Percentiles rank a stretch among this genome's conserved stretches.
phyloP scores from a whole-genome alignment of 2,797 vertebrate genomes.

The Phoxinus dragarum region DNA sequence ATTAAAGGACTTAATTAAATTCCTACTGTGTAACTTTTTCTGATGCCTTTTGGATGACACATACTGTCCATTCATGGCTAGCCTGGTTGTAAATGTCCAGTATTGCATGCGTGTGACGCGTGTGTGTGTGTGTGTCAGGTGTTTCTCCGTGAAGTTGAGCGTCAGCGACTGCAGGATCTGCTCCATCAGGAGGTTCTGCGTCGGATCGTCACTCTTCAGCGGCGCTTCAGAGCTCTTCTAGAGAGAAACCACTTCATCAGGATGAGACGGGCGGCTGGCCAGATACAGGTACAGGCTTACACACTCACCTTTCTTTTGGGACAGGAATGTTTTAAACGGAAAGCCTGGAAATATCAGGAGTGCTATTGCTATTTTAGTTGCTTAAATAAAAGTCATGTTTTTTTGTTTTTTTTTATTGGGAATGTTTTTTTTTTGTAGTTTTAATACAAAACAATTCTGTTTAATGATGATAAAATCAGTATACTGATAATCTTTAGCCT shows the following conservation, averaged over 20 bases:
- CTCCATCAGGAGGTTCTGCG: constrained; percentile 91
- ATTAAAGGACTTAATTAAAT: constrained; percentile 9
- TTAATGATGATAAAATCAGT: not conserved
- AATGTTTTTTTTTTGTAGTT: not conserved
- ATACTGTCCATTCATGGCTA: constrained; percentile 18
- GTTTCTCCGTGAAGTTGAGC: constrained; percentile 90
- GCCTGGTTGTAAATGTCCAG: constrained; percentile 16
- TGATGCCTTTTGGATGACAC: constrained; percentile 42
- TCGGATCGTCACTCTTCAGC: constrained; percentile 87
- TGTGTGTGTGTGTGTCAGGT: constrained; percentile 77
- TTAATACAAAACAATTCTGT: too few species aligned
- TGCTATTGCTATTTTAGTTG: not conserved
- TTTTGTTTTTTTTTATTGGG: too few species aligned
- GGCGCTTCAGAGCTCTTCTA: constrained; percentile 84
- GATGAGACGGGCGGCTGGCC: constrained; percentile 82
- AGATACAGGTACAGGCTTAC: constrained; percentile 84
- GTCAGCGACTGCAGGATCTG: constrained; percentile 88
- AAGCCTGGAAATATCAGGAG: not conserved
- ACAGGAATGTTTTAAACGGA: not conserved
- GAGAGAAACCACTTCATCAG: constrained; percentile 88
- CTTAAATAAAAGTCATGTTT: not conserved
- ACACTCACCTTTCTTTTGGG: not conserved
- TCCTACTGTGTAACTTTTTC: constrained; percentile 6
- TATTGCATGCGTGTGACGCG: constrained; percentile 8
- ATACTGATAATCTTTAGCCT: not conserved